These are phyloP conservation scores for Dolichotis patagonum DNA, from an alignment of 2,113 vertebrate genomes.

Conservation along the genomic window DNA sequence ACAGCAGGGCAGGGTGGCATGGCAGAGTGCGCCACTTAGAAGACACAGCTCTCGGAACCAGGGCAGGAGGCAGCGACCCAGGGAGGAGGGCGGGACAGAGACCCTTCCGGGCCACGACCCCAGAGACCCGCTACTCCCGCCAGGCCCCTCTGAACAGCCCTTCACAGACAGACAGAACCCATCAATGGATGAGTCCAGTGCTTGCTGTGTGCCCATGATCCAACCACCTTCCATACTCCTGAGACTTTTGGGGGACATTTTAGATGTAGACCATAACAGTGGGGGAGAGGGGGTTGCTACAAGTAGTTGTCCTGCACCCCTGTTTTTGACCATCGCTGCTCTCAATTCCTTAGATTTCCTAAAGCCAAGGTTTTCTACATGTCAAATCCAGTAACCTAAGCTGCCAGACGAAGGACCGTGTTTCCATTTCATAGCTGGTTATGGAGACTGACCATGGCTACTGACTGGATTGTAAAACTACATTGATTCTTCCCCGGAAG, in stretches of 20 bases:
- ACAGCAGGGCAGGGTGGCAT: not conserved
- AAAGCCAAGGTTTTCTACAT: not conserved
- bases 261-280: not conserved
- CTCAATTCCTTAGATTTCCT: not conserved
- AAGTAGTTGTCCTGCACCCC: not conserved
- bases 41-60: not conserved
- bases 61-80: not conserved
- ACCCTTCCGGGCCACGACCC: not conserved
- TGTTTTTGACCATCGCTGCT: not conserved
- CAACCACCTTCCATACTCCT: not conserved
- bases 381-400: not conserved
- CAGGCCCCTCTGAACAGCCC: not conserved
- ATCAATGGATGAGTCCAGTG: not conserved
- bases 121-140: no score
- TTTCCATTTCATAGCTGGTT: not conserved
- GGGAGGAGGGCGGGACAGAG: not conserved
- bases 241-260: not conserved
- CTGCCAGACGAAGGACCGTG: not conserved
- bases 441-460: not conserved
- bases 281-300: not conserved
- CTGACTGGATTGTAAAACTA: not conserved
- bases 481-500: slow-evolving; percentile 22
- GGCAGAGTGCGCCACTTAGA: not conserved
- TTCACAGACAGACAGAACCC: not conserved
- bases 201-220: not conserved